Conservation (phyloP, 2,797 vertebrate genomes). For the Octomys mimax region DNA sequence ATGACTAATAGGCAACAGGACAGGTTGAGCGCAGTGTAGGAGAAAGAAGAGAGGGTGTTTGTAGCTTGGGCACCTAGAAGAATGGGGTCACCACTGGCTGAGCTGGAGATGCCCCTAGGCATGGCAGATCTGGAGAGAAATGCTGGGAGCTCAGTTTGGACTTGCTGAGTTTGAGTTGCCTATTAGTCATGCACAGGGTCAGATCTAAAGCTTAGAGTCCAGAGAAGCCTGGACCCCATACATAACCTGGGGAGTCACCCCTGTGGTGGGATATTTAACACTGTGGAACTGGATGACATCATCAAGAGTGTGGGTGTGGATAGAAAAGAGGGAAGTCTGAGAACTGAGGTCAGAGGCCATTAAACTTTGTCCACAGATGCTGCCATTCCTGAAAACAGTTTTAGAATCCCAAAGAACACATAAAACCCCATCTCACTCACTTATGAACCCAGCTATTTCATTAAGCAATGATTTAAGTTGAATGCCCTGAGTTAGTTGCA, state of each 20-base stretch:
- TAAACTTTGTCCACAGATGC: neutral
- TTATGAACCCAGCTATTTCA: neutral
- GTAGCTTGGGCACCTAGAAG: neutral
- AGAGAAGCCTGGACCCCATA: conserved; percentile 53
- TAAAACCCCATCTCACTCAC: neutral
- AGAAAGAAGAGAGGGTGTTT: neutral
- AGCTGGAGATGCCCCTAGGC: neutral
- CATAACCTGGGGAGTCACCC: conserved; percentile 31
- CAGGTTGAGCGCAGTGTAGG: neutral
- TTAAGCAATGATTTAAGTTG: neutral
- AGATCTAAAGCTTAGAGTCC: neutral
- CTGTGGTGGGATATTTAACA: conserved; percentile 29
- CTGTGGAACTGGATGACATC: conserved; percentile 55
- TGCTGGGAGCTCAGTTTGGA: neutral
- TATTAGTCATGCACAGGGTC: neutral
- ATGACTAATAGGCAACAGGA: neutral
- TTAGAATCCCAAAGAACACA: neutral
- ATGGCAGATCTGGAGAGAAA: neutral
- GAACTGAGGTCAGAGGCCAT: neutral
- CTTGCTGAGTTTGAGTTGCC: neutral
- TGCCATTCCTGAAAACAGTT: conserved; percentile 35
- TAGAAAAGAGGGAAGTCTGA: conserved; percentile 7
- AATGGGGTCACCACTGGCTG: neutral
- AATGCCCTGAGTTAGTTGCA: neutral
- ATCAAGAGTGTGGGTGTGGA: conserved; percentile 9